Conservation (phyloP, 2,113 vertebrate genomes). For the Myrmecophaga tridactyla region DNA sequence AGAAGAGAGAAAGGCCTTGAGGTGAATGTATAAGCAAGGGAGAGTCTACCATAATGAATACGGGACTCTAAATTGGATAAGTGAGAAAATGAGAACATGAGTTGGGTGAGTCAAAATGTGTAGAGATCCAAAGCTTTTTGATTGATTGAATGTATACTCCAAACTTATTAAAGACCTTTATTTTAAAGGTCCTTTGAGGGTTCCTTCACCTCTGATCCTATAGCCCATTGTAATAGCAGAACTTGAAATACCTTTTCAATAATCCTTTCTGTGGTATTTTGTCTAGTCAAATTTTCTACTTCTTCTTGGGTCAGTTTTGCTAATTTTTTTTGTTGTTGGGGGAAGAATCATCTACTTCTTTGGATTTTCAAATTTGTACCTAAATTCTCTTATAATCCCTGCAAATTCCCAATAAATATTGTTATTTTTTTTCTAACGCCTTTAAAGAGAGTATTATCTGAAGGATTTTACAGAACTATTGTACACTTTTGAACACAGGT, state of each 20-base stretch:
- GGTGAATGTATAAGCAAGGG: neutral
- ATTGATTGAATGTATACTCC: neutral
- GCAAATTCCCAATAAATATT: neutral
- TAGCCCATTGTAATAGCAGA: neutral
- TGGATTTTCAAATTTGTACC: neutral
- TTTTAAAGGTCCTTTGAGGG: neutral
- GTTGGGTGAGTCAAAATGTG: neutral
- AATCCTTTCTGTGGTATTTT: neutral
- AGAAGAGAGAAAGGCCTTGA: neutral
- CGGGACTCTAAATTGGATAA: neutral
- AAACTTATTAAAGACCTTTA: neutral
- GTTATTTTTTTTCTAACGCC: neutral
- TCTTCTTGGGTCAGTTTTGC: neutral
- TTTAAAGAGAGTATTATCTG: neutral
- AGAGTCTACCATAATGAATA: neutral
- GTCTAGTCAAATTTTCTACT: neutral
- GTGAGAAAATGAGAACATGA: neutral
- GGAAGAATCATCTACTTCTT: neutral
- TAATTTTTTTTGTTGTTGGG: neutral
- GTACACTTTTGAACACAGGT: neutral
- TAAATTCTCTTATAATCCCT: conserved; percentile 22
- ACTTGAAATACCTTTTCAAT: neutral
- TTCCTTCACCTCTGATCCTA: neutral
- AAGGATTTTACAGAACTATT: neutral
- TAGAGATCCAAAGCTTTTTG: neutral